Percentiles rank a stretch among this genome's conserved stretches.
phyloP scores from a whole-genome alignment of 2,797 vertebrate genomes.

The Fundulus diaphanus region DNA sequence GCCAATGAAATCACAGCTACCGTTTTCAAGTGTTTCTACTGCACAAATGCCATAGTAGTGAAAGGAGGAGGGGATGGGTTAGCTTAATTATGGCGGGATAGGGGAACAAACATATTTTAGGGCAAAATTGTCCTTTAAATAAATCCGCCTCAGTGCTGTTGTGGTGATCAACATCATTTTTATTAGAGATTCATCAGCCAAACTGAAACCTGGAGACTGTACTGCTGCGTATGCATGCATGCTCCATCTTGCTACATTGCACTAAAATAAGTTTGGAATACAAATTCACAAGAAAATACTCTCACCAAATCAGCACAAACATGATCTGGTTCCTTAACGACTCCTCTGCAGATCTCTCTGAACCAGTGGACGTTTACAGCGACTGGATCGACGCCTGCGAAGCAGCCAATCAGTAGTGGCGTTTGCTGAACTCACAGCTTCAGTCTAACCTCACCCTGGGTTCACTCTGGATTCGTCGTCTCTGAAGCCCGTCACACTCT shows the following conservation, averaged over 20 bases:
- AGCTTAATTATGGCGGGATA: conserved; percentile 8
- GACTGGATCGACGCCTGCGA: conserved; percentile 98
- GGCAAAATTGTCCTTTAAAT: conserved; percentile 38
- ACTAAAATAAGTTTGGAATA: background rate
- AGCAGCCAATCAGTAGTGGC: conserved; percentile 91
- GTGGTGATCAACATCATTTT: background rate
- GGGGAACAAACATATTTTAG: conserved; percentile 22
- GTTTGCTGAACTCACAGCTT: conserved; percentile 7
- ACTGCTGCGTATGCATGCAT: too few relatives aligned
- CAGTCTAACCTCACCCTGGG: conserved; percentile 19
- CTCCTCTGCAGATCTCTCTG: conserved; percentile 86
- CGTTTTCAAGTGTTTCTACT: conserved; percentile 75
- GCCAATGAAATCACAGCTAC: conserved; percentile 18
- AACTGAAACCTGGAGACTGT: background rate
- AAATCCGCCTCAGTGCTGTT: conserved; percentile 11
- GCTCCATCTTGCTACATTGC: background rate
- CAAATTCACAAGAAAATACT: background rate
- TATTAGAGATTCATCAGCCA: too few relatives aligned
- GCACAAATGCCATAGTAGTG: conserved; percentile 74
- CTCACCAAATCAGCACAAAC: background rate
- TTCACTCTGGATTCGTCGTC: background rate
- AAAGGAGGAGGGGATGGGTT: conserved; percentile 14
- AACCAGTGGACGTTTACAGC: conserved; percentile 94
- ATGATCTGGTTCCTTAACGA: conserved; percentile 68
- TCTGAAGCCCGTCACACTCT: background rate